Evolutionary conservation across 1,140 invertebrate genomes (phyloP).

Genomic region (Euura saliciscinereae): DNA sequence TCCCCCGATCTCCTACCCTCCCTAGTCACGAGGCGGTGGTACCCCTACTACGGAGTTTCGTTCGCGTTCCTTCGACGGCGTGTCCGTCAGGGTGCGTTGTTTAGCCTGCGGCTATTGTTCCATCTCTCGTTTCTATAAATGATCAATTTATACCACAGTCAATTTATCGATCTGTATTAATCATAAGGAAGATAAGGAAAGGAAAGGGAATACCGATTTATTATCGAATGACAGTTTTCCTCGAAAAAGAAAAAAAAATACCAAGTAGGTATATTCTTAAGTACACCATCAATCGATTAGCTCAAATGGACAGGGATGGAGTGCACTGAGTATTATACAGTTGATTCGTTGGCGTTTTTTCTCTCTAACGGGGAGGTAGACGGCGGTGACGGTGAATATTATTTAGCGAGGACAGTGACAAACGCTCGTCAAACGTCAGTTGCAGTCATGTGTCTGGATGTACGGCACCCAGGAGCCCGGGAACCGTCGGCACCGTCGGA

Average conservation of each 20-base stretch:
- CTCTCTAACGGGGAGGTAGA: background rate
- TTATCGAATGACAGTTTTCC: too few species aligned
- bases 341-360: too few species aligned
- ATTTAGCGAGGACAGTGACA: conserved; percentile 59
- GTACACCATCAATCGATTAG: background rate
- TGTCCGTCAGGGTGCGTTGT: conserved; percentile 8
- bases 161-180: too few species aligned
- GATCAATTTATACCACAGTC: too few species aligned
- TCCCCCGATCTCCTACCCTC: conserved; percentile 2
- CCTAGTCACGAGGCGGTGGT: conserved; percentile 8
- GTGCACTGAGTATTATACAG: background rate
- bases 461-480: conserved; percentile 22
- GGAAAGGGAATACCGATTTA: too few species aligned
- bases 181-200: too few species aligned
- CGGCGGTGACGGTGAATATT: conserved; percentile 46
- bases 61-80: conserved; percentile 3
- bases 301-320: background rate
- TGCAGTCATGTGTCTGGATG: conserved; percentile 34
- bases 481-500: conserved; percentile 34
- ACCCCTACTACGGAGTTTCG: conserved; percentile 15
- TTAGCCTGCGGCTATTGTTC: background rate
- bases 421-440: conserved; percentile 57
- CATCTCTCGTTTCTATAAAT: too few species aligned
- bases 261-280: too few species aligned
- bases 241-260: too few species aligned